A percentile compares a stretch with the other conserved stretches of the same genome.
Evolutionary conservation across 2,113 vertebrate genomes (phyloP).

Genomic region (Myotis davidii): DNA sequence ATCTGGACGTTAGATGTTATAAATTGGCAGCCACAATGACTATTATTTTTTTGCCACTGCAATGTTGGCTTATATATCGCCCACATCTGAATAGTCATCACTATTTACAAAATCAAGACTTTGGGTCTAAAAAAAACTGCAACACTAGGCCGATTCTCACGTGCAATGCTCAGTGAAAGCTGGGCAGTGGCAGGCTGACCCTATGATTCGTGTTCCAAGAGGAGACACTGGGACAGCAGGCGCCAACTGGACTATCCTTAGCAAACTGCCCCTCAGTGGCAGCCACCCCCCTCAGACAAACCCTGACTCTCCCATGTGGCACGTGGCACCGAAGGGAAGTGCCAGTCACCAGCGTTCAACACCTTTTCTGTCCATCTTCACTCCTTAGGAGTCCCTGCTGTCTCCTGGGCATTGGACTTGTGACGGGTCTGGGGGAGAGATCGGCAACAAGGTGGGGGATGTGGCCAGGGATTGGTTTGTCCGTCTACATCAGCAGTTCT

Average conservation of each 20-base stretch:
- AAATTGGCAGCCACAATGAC: neutral
- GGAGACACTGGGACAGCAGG: neutral
- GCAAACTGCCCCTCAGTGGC: neutral
- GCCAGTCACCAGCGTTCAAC: neutral
- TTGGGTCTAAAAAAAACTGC: neutral
- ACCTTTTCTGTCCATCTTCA: neutral
- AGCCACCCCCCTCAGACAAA: neutral
- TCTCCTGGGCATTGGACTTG: neutral
- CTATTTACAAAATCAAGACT: conserved; percentile 26
- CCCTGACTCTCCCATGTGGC: neutral
- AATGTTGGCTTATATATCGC: neutral
- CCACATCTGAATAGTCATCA: neutral
- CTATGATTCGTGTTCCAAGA: neutral
- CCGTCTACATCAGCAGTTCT: neutral
- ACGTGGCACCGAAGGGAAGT: neutral
- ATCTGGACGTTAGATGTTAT: neutral
- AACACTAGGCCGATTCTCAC: neutral
- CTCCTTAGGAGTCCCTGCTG: neutral
- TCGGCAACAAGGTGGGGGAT: neutral
- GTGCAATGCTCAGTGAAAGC: neutral
- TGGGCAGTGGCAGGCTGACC: neutral
- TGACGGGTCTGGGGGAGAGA: neutral
- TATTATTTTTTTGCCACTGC: neutral
- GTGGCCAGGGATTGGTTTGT: too few relatives aligned
- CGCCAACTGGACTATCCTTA: too few relatives aligned